Conservation (phyloP, 2,888 invertebrate genomes). For the Sympetrum striolatum region DNA sequence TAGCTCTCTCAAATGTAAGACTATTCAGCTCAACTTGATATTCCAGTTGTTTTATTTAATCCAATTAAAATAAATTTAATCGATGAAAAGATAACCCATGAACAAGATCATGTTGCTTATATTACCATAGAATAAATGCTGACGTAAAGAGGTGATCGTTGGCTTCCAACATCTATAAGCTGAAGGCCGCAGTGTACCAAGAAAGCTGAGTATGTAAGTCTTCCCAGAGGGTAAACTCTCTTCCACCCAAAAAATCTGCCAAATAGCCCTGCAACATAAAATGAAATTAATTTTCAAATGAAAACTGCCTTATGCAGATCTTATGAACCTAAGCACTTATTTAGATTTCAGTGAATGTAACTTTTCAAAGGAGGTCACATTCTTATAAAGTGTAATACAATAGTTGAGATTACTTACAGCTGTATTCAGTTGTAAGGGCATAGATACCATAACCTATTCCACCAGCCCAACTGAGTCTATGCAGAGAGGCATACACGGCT, state of each 20-base stretch:
- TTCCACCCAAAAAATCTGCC: conserved; percentile 37
- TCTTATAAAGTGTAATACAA: background rate
- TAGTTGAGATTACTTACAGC: background rate
- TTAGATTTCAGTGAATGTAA: too few species aligned
- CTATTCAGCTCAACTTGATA: background rate
- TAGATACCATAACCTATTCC: conserved; percentile 19
- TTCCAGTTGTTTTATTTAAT: too few species aligned
- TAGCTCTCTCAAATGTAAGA: background rate
- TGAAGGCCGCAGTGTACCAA: conserved; percentile 26
- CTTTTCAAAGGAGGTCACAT: too few species aligned
- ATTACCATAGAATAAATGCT: conserved; percentile 26
- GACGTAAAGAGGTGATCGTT: background rate
- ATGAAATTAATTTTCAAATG: background rate
- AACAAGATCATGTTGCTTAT: too few species aligned
- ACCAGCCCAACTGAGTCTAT: background rate
- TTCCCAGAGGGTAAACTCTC: conserved; percentile 6
- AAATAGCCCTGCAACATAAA: background rate
- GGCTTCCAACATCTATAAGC: conserved; percentile 20
- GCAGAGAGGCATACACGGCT: background rate
- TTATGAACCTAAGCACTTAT: too few species aligned
- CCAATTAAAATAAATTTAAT: too few species aligned
- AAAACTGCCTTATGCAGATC: too few species aligned
- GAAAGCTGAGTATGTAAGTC: conserved; percentile 24
- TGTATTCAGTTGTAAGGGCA: conserved; percentile 16
- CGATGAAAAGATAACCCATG: too few species aligned